Evolutionary conservation across 2,797 vertebrate species (phyloP), one percentile per base, ranked within the genome.

Genomic region (Trachurus trachurus): DNA sequence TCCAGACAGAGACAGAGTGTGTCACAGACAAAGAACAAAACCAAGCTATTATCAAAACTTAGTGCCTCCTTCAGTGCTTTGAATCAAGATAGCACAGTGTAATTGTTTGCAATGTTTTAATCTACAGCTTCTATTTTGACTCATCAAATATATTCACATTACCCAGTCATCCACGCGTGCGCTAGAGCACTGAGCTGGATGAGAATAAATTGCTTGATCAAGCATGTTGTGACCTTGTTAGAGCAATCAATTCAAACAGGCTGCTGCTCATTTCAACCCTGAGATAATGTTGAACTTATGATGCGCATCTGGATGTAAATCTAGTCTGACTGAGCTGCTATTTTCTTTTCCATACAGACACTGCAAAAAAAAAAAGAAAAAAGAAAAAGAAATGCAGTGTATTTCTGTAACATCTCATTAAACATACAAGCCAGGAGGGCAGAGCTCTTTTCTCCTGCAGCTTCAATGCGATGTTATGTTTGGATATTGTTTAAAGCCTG

Each of bases 211-310:
- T 89, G 86, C 82, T 74, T 77, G 81, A 92, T 89, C 56, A 73
- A 84, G 82, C 87, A 86, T 82, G 76, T 76, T 86, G 82, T 76
- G 80, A 87, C 85, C 82, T 84, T 80, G 85, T 89, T 91, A 80
- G 78, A 72, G 70, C 40, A 82, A 91, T 89, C 87, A 75, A 81
- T 89, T 87, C 57, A 74, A 88, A 71, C 79, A 78, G 83, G 57
- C 76, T 78, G 74, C 70, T 64, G 60, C 72, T 87, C 66, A 83
- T 71, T 79, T 81, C 76, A 82, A 77, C 66, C 44, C 57, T 0
- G 1, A 62, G 74, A 78, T 74, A 77, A 82, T 66, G 84, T 75
- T 4, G 37, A 73, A 58, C 74, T 74, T 71, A 65, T 71, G 59
- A 76, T 77, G 60, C 74, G 40, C 54, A 70, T 72, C 65, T 80